Evolutionary conservation across 2,113 vertebrate genomes (phyloP).

Genomic region (Burhinus bistriatus): DNA sequence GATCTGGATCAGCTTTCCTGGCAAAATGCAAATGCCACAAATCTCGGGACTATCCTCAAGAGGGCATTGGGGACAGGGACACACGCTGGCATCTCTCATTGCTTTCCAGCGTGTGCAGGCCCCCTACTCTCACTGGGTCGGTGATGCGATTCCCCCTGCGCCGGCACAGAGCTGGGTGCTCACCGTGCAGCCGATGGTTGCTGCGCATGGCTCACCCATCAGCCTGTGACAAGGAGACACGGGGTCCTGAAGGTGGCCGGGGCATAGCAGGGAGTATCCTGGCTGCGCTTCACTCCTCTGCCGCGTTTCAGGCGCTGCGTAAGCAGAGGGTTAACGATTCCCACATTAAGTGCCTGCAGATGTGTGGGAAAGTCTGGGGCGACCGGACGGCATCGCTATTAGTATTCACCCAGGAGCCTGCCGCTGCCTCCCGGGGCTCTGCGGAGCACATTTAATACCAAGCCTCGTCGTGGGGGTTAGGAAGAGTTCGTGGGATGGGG

Average conservation of each 20-base stretch:
- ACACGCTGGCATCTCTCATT: not conserved
- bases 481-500: not conserved
- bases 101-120: fast-evolving
- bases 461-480: not conserved
- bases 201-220: not conserved
- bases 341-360: conserved; percentile 73
- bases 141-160: not conserved
- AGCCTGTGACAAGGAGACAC: fast-evolving
- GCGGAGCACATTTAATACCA: conserved; percentile 23
- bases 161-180: not conserved
- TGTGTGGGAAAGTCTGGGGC: conserved; percentile 71
- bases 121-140: fast-evolving
- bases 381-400: conserved; percentile 49
- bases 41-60: not conserved
- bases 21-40: not conserved
- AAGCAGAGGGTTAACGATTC: conserved; percentile 62
- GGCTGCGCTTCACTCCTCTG: fast-evolving
- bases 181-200: fast-evolving
- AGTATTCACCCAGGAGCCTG: conserved; percentile 63
- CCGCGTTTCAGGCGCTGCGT: not conserved
- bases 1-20: not conserved
- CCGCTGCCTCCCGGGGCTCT: conserved; percentile 24
- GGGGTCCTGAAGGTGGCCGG: fast-evolving
- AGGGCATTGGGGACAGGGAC: not conserved
- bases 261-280: not conserved